Evolutionary conservation across 2,797 vertebrate species (phyloP).

Genomic region (Sebastes hubbsi): DNA sequence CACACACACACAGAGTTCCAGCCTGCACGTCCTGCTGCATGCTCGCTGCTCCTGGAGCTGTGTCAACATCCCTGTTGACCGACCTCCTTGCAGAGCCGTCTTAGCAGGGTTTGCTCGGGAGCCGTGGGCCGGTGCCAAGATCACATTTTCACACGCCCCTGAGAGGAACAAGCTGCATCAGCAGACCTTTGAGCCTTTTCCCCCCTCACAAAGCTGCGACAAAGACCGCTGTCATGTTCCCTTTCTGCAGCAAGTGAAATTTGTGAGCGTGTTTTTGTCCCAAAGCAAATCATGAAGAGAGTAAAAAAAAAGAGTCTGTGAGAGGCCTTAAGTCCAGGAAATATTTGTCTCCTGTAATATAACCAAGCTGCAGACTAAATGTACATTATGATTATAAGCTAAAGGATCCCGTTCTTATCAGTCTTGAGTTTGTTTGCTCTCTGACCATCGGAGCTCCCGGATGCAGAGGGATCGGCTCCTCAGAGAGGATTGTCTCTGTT

Average conservation of each 20-base stretch:
- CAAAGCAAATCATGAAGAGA: not conserved
- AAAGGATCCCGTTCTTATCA: conserved; percentile 37
- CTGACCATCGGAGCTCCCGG: conserved; percentile 30
- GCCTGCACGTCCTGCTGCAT: not conserved
- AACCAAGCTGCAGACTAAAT: not conserved
- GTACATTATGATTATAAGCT: not conserved
- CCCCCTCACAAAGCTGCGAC: conserved; percentile 38
- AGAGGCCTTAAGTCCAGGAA: too few species aligned
- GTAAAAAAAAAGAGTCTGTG: not conserved
- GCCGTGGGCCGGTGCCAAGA: conserved; percentile 56
- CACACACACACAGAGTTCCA: not conserved
- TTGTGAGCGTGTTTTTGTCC: conserved; percentile 4
- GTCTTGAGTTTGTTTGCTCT: conserved; percentile 55
- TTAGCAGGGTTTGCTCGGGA: conserved; percentile 35
- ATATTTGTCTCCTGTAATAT: not conserved
- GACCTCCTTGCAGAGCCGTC: conserved; percentile 41
- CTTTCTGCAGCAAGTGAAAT: conserved; percentile 52
- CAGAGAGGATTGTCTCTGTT: conserved; percentile 32
- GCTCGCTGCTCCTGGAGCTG: conserved; percentile 45
- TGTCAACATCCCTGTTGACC: conserved; percentile 72
- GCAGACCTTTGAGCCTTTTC: conserved; percentile 44
- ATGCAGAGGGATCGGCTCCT: conserved; percentile 41
- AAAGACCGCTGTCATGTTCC: conserved; percentile 39
- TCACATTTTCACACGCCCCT: conserved; percentile 71
- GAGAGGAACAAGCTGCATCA: conserved; percentile 54